Percentiles rank a stretch among this genome's conserved stretches.
These are phyloP conservation scores for Poecilia velifera DNA, from an alignment of 2,797 vertebrate genomes.

Conservation along the genomic window DNA sequence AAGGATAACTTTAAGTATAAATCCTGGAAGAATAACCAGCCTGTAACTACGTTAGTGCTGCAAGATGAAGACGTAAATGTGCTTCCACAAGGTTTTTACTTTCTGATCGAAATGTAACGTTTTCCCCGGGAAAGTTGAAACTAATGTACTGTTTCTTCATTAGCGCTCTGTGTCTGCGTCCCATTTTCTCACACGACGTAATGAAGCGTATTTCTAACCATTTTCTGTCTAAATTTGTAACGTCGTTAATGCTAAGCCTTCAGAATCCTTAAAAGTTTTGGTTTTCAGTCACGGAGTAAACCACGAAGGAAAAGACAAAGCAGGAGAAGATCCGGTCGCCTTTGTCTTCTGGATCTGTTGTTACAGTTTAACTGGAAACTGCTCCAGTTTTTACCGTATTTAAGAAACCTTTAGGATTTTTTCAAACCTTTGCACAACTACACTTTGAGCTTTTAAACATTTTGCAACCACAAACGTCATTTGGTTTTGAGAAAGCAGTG, in stretches of 20 bases:
- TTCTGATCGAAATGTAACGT: constrained; percentile 2
- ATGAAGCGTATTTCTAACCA: neutral
- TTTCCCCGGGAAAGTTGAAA: neutral
- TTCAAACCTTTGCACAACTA: neutral
- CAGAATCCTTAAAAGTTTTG: neutral
- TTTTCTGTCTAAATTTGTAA: neutral
- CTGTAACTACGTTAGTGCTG: neutral
- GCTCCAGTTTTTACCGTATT: neutral
- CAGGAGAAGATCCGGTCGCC: neutral
- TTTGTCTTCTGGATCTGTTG: neutral
- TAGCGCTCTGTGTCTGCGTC: neutral
- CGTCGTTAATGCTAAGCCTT: too few species aligned
- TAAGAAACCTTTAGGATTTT: neutral
- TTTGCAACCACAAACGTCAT: neutral
- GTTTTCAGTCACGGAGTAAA: neutral
- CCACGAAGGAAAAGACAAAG: neutral
- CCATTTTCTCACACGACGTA: neutral
- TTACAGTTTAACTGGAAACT: neutral
- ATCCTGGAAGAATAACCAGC: neutral
- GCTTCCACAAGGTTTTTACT: neutral
- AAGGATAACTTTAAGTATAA: neutral
- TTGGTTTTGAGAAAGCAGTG: neutral
- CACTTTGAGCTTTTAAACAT: too few species aligned
- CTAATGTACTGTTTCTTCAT: constrained; percentile 9
- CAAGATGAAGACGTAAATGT: neutral